Base-by-base conservation (phyloP, 2,113 vertebrate genomes). In the Dolichallabes microphthalmus region DNA sequence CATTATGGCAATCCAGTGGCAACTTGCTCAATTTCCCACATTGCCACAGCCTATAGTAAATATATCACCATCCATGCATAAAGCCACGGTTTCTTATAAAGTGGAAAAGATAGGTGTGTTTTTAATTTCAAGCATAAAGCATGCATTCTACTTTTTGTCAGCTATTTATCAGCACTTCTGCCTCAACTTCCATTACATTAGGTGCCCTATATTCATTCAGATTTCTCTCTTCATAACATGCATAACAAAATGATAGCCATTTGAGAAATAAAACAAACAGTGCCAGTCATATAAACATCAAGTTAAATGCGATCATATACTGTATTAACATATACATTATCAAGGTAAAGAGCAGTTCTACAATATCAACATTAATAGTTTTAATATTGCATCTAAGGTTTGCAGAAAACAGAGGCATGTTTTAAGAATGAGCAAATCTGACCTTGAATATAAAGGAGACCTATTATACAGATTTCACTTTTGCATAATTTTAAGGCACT, bases 121-220 rank as follows among this genome's bases (percentile, higher is more conserved):
- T 86, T 91, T 92, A 91, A 91, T 91, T 85, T 89, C 86, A 85
- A 89, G 83, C 92, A 89, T 92, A 90, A 93, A 93, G 92, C 88
- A 77, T 88, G 85, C 88, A 81, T 82, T 78, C 86, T 60, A 55
- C 86, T 82, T 86, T 27, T 57, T 27, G 52, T 88, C 86, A 61
- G 68, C 86, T 90, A 85, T 93, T 92, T 92, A 93, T 90, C 83
- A 90, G 87, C 88, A 89, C 89, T 90, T 88, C 76, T 80, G 6
- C 55, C 76, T 69, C 87, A 87, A 92, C 89, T 91, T 90, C 90
- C 93, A 91, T 93, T 93, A 92, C 92, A 93, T 92, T 93, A 93
- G 76, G 75, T 86, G 90, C 91, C 90, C 74, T 82, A 58, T 64
- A 85, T 91, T 92, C 92, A 91, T 88, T 90, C 87, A 87, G 88